Evolutionary conservation across 2,888 invertebrate species (phyloP), one percentile per base, ranked within the genome.

Genomic region (Lasioglossum calceatum): DNA sequence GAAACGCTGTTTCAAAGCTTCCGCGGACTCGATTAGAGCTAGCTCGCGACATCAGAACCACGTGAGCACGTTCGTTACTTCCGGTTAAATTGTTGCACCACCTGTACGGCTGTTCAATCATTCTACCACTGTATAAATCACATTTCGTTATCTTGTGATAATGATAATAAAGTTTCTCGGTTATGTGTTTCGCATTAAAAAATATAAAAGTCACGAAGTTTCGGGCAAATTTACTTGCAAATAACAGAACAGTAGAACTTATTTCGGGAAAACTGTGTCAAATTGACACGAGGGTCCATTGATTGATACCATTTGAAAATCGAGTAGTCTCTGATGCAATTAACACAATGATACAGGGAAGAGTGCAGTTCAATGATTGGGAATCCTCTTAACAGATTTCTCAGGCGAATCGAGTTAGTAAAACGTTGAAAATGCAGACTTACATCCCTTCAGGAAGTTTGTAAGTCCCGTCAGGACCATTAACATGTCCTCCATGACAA

Each of bases 11-110:
- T 87, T 86, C 85, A 79, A 88, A 86, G 87, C 88, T 87, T 84
- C 75, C 54, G 83, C 78, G 74, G 87, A 90, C 90, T 91, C 91
- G 91, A 91, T 90, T 91, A 90, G 81, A 88, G 80, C 76, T 14
- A 84, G 76, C 81, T 78, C 86, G 79, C 81, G 86, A 89, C 86
- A 79, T 83, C 82, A 77, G 77, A 82, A 86, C 80, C 82, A 87
- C 86, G 88, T 58, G 84, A 79, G 79, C 83, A 82, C 85, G 79
- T 81, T 74, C 81, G 61, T 77, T 71, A 67, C 73, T 72, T 50
- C 80, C 67, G 42, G 32, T 77, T 81, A 77, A 89, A 90, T 87
- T 86, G 84, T 85, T 85, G 84, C 77, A 83, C 71, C 64, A 32
- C 64, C 16, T 32, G 64, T 32, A 32, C 32, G 1, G 64, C 16